A percentile compares a stretch with the other conserved stretches of the same genome.
Evolutionary conservation across 2,888 invertebrate genomes (phyloP).

Genomic region (Zelleria hepariella): DNA sequence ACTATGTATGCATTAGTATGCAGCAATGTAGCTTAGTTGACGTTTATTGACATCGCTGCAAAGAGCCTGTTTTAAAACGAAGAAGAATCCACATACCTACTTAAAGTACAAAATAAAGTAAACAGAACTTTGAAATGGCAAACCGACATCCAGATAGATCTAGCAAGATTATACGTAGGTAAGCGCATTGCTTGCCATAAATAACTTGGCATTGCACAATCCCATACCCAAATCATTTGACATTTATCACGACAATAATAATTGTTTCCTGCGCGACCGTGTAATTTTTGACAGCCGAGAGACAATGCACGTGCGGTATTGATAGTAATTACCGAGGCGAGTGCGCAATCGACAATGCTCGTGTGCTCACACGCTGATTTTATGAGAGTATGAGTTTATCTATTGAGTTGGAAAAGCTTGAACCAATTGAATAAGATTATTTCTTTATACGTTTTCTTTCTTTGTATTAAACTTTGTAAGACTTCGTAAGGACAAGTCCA

Average conservation of each 20-base stretch:
- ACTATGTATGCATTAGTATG: background rate
- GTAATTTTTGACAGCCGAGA: constrained; percentile 26
- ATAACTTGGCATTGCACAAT: constrained; percentile 20
- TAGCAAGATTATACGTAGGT: background rate
- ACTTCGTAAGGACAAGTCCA: no score
- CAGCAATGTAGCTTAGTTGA: background rate
- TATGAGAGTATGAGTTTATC: background rate
- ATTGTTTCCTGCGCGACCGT: constrained; percentile 32
- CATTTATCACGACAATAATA: constrained; percentile 31
- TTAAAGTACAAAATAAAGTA: no score
- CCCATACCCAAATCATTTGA: constrained; percentile 17
- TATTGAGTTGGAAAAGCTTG: background rate
- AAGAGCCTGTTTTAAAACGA: background rate
- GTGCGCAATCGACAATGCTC: constrained; percentile 19
- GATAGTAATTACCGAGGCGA: constrained; percentile 23
- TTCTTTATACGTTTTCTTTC: no score
- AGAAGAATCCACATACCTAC: no score
- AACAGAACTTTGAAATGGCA: no score
- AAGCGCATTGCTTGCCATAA: background rate
- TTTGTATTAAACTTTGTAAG: no score
- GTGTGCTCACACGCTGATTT: constrained; percentile 16
- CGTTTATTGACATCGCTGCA: background rate
- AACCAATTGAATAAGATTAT: background rate
- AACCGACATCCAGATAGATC: no score
- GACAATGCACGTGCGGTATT: constrained; percentile 27